Evolutionary conservation across 2,113 vertebrate species (phyloP).

Genomic region (Cebus imitator): DNA sequence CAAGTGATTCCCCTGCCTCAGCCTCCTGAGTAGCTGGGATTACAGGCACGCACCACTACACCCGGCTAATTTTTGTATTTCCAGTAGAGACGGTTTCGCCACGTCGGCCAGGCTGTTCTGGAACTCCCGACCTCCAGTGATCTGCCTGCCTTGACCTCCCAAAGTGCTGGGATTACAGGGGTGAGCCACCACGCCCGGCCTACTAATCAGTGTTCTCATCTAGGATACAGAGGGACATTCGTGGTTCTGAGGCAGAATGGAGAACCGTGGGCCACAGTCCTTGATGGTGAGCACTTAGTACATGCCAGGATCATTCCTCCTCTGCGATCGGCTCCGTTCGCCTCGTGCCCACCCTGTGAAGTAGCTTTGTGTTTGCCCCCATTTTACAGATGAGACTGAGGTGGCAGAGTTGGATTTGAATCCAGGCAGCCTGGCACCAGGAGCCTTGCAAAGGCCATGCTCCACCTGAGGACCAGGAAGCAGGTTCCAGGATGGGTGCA

Average conservation of each 20-base stretch:
- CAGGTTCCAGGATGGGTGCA: neutral
- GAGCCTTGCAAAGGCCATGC: fast-evolving
- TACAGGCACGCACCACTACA: too few species aligned
- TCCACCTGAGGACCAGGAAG: neutral
- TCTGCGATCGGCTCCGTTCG: neutral
- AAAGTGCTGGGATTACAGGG: too few species aligned
- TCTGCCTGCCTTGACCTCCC: too few species aligned
- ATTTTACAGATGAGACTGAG: neutral
- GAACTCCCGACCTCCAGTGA: too few species aligned
- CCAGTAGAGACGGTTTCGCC: too few species aligned
- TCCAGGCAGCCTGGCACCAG: neutral
- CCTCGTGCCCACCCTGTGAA: neutral
- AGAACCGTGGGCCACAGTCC: neutral
- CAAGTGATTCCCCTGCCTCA: too few species aligned
- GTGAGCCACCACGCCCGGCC: too few species aligned
- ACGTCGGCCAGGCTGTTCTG: too few species aligned
- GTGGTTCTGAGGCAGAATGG: neutral
- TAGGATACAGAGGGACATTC: conserved; percentile 32
- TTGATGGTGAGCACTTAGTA: neutral
- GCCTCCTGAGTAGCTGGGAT: too few species aligned
- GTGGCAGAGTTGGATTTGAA: neutral
- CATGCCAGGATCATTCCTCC: fast-evolving
- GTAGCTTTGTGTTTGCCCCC: neutral
- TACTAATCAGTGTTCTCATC: conserved; percentile 24
- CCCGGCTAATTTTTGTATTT: too few species aligned